Evolutionary conservation across 2,888 invertebrate genomes (phyloP), one percentile per base, ranked within the genome.

Genomic region (Ectropis crepuscularia): DNA sequence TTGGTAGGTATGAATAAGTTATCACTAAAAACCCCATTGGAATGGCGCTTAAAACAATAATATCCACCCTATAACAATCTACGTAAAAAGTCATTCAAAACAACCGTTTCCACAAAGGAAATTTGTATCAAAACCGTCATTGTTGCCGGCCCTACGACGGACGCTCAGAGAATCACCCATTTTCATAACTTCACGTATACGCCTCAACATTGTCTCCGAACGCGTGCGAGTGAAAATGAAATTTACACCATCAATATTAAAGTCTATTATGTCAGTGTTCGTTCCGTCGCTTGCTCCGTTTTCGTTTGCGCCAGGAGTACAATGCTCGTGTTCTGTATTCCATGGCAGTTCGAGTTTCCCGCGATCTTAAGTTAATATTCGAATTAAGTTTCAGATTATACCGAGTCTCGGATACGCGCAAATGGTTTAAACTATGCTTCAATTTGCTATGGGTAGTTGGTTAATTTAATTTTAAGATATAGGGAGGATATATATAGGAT

Each of bases 311-410:
- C 51, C 37, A 45, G 51, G 38, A 57, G 76, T 75, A 85, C 86
- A 86, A 88, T 88, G 65, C 74, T 51, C 71, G 76, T 77, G 73
- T 79, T 88, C 79, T 78, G 84, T 87, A 89, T 90, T 88, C 89
- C 68, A 71, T 65, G 57, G 69, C 53, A 74, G 86, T 86, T 70
- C 73, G 72, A 72, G 81, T 81, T 89, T 87, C 86, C 87, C 84
- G 88, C 83, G 85, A 85, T 81, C 77, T 78, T 74, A 75, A 74
- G 73, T 88, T 87, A 82, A 86, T 86, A 88, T 87, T 86, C 86
- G 81, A 78, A 77, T 77, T 78, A 77, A 71, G 83, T 82, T 68
- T 76, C 70, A 78, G 83, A 85, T 86, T 85, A 86, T 76, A 73
- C 49, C 36, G 63, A 48, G 54, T 42, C 63, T 59, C 63, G 59